Percentiles rank a stretch among this genome's conserved stretches.
These are phyloP conservation scores for Gobiocypris rarus DNA, from an alignment of 2,113 vertebrate species.

Conservation along the genomic window DNA sequence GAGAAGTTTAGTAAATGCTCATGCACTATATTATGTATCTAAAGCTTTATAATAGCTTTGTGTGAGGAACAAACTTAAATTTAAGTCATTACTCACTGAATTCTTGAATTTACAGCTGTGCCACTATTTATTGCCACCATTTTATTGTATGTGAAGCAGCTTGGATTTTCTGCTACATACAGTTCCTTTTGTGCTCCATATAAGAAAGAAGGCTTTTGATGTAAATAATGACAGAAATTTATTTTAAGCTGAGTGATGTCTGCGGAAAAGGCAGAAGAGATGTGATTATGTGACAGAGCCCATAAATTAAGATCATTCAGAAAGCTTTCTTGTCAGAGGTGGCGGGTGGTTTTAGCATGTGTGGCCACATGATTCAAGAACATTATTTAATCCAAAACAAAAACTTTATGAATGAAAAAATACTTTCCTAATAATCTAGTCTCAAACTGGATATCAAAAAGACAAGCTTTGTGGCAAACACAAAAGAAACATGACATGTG, in stretches of 20 bases:
- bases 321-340: background rate
- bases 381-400: background rate
- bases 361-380: background rate
- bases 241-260: background rate
- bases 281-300: background rate
- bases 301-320: background rate
- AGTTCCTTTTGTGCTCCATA: background rate
- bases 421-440: background rate
- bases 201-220: too few species aligned
- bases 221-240: background rate
- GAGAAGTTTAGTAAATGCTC: background rate
- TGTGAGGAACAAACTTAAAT: too few species aligned
- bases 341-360: background rate
- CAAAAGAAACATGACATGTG: background rate
- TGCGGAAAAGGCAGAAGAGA: background rate
- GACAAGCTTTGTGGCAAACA: background rate
- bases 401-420: background rate
- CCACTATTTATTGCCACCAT: background rate
- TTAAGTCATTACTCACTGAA: background rate
- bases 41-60: background rate
- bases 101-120: background rate
- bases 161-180: background rate
- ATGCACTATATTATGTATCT: too few species aligned
- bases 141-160: background rate
- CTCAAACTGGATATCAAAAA: background rate